A percentile compares a stretch with the other conserved stretches of the same genome.
Evolutionary conservation across 2,888 invertebrate genomes (phyloP).

Genomic region (Nematopogon swammerdamellus): DNA sequence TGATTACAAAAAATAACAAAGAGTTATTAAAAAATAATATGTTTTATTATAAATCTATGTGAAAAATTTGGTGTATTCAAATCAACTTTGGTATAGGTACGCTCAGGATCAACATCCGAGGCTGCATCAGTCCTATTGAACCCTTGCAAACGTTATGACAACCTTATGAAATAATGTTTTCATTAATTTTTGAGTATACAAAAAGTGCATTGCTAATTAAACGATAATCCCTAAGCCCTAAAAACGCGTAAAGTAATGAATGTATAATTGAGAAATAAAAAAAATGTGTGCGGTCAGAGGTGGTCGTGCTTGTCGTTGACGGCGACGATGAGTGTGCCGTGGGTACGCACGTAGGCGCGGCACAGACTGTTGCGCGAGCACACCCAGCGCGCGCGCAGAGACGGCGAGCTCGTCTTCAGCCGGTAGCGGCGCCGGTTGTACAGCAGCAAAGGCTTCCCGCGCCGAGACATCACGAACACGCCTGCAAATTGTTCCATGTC

Average conservation of each 20-base stretch:
- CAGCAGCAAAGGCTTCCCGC: conserved; percentile 16
- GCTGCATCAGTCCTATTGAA: no score
- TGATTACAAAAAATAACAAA: no score
- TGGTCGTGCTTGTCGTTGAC: background rate
- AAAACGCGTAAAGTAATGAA: no score
- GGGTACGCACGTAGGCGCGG: conserved; percentile 39
- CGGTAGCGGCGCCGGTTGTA: conserved; percentile 17
- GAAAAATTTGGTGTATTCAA: background rate
- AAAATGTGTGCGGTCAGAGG: background rate
- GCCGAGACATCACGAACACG: conserved; percentile 13
- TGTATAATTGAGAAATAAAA: no score
- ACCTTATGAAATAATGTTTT: no score
- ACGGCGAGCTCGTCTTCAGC: background rate
- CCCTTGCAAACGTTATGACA: no score
- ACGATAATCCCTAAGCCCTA: no score
- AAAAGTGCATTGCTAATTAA: no score
- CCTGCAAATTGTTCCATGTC: background rate
- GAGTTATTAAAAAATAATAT: no score
- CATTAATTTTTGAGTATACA: no score
- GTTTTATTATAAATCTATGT: background rate
- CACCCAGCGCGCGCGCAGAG: conserved; percentile 24
- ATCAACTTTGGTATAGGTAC: background rate
- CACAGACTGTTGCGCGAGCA: conserved; percentile 35
- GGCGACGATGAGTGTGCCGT: conserved; percentile 31
- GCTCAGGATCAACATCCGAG: no score